Percentiles rank a stretch among this genome's conserved stretches.
Conservation (phyloP, 2,888 invertebrate genomes). For the Apeira syringaria region DNA sequence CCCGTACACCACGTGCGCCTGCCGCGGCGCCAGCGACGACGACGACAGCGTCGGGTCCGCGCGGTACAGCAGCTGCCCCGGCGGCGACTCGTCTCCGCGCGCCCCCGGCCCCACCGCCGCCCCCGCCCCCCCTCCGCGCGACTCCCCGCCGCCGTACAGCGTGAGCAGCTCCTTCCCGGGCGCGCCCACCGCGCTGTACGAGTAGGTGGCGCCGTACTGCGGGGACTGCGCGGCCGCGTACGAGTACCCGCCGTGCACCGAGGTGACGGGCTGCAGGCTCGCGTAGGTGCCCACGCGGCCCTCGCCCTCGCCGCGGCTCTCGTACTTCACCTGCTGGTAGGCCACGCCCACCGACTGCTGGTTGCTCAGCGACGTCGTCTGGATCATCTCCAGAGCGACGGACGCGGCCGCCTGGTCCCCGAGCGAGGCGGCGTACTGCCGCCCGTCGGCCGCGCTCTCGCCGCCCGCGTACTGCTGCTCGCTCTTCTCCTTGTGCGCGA, state of each 20-base stretch:
- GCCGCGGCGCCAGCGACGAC: slow-evolving; percentile 80
- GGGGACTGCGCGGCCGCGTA: slow-evolving; percentile 29
- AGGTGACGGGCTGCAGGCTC: slow-evolving; percentile 41
- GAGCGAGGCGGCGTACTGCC: slow-evolving; percentile 57
- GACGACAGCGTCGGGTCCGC: slow-evolving; percentile 87
- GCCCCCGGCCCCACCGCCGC: slow-evolving; percentile 45
- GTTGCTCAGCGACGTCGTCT: slow-evolving; percentile 60
- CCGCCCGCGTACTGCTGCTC: slow-evolving; percentile 52
- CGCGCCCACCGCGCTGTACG: slow-evolving; percentile 36
- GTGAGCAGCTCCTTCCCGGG: slow-evolving; percentile 49
- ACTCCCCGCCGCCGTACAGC: slow-evolving; percentile 48
- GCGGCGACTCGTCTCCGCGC: slow-evolving; percentile 78
- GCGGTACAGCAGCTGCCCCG: slow-evolving; percentile 84
- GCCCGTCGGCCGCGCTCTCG: slow-evolving; percentile 40
- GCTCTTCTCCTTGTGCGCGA: slow-evolving; percentile 54
- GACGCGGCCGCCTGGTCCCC: slow-evolving; percentile 50
- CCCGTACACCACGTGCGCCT: slow-evolving; percentile 74
- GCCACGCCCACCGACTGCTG: slow-evolving; percentile 70
- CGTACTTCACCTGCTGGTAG: slow-evolving; percentile 75
- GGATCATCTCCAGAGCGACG: slow-evolving; percentile 67
- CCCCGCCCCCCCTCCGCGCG: slow-evolving; percentile 39
- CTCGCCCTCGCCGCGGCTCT: slow-evolving; percentile 65
- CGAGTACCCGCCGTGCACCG: slow-evolving; percentile 38
- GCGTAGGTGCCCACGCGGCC: slow-evolving; percentile 70
- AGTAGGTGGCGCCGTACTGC: slow-evolving; percentile 9